Conservation (phyloP, 2,888 invertebrate genomes). For the Tenthredo amoena region DNA sequence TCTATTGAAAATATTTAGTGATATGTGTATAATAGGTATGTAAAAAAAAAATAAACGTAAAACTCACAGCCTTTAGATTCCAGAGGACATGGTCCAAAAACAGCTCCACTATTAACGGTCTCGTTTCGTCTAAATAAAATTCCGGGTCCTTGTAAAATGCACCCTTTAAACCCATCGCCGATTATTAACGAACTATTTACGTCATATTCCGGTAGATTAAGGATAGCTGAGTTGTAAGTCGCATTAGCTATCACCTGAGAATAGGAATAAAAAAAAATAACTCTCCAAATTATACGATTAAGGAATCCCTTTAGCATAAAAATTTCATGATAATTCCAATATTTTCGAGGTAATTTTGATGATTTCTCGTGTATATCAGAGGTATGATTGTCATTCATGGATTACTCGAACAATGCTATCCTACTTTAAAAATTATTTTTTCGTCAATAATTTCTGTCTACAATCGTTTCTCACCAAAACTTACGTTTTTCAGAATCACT, state of each 20-base stretch:
- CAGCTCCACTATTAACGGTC: constrained; percentile 84
- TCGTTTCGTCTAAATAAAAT: constrained; percentile 86
- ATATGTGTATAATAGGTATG: neutral
- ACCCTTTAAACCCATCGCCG: constrained; percentile 91
- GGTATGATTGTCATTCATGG: too few relatives aligned
- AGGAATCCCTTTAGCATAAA: neutral
- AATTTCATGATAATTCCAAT: neutral
- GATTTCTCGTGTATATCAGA: too few relatives aligned
- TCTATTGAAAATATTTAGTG: neutral
- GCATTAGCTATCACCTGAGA: constrained; percentile 87
- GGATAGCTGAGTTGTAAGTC: constrained; percentile 87
- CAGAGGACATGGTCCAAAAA: constrained; percentile 89
- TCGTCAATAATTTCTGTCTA: too few relatives aligned
- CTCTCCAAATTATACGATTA: neutral
- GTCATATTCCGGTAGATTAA: constrained; percentile 86
- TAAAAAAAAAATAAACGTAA: neutral
- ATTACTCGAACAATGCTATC: too few relatives aligned
- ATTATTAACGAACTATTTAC: constrained; percentile 87
- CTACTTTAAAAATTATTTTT: too few relatives aligned
- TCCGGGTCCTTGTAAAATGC: constrained; percentile 92
- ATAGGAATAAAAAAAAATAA: constrained; percentile 40
- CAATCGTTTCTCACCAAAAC: too few relatives aligned
- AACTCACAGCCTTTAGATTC: constrained; percentile 85
- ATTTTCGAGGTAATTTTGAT: neutral
- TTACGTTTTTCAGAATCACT: too few relatives aligned